Evolutionary conservation across 1,140 invertebrate species (phyloP).

Genomic region (Diabrotica virgifera): DNA sequence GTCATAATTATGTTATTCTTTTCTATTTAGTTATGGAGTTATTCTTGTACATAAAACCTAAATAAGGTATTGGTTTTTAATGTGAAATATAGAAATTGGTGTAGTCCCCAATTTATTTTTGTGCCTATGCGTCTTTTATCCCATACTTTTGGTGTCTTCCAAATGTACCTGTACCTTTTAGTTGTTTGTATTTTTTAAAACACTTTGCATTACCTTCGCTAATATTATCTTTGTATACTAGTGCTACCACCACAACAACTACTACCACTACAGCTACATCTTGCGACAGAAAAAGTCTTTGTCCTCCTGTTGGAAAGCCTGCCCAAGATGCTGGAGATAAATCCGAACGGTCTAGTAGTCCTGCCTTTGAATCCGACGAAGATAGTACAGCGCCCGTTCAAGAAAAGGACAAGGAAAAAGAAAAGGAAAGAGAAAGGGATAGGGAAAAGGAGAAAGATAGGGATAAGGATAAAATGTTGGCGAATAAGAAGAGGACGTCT

Average conservation of each 20-base stretch:
- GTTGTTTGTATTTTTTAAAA: neutral
- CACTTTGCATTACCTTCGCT: neutral
- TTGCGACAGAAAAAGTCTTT: conserved; percentile 59
- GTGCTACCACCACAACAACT: conserved; percentile 56
- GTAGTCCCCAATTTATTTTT: too few species aligned
- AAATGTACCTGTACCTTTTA: neutral
- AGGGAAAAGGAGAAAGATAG: too few species aligned
- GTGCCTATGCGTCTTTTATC: too few species aligned
- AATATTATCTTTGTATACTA: conserved; percentile 46
- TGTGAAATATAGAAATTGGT: too few species aligned
- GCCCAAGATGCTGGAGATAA: conserved; percentile 54
- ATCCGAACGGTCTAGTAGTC: conserved; percentile 89
- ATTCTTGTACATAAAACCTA: too few species aligned
- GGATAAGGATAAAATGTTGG: conserved; percentile 23
- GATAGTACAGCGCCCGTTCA: conserved; percentile 58
- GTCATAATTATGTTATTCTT: too few species aligned
- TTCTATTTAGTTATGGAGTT: too few species aligned
- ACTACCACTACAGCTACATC: conserved; percentile 58
- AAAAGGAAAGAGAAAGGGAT: too few species aligned
- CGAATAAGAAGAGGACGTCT: conserved; percentile 57
- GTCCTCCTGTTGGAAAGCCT: conserved; percentile 41
- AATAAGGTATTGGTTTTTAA: too few species aligned
- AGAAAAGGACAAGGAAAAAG: conserved; percentile 22
- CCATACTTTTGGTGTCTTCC: neutral
- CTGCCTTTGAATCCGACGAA: conserved; percentile 94